A percentile compares a stretch with the other conserved stretches of the same genome.
Evolutionary conservation across 2,888 invertebrate species (phyloP).

Genomic region (Eustalomyia histrio): DNA sequence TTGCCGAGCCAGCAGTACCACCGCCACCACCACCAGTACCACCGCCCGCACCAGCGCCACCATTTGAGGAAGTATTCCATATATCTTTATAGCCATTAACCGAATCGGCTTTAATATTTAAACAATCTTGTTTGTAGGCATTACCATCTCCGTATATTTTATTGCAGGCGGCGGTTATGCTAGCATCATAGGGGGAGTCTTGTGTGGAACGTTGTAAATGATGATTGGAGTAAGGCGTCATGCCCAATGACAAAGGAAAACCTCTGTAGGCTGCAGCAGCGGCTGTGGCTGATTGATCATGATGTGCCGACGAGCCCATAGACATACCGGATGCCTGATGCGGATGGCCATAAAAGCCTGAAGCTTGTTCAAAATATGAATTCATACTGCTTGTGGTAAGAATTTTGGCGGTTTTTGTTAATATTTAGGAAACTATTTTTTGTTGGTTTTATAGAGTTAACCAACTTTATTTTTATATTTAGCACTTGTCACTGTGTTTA

Average conservation of each 20-base stretch:
- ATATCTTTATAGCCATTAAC: constrained; percentile 83
- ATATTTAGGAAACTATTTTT: not conserved
- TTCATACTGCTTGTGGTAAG: constrained; percentile 85
- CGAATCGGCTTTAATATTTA: constrained; percentile 81
- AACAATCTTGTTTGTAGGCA: constrained; percentile 88
- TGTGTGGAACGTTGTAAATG: constrained; percentile 89
- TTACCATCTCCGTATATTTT: constrained; percentile 81
- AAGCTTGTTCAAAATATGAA: constrained; percentile 95
- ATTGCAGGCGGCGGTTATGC: constrained; percentile 90
- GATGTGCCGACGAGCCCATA: constrained; percentile 84
- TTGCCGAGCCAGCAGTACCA: constrained; percentile 82
- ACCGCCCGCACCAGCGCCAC: constrained; percentile 82
- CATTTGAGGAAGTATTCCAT: constrained; percentile 80
- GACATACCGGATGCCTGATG: constrained; percentile 87
- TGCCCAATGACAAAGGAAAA: constrained; percentile 91
- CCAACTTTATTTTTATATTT: not conserved
- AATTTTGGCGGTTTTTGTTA: constrained; percentile 78
- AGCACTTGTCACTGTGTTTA: not conserved
- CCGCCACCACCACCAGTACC: constrained; percentile 82
- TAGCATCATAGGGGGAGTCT: constrained; percentile 94
- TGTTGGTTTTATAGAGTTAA: not conserved
- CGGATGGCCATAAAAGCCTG: constrained; percentile 96
- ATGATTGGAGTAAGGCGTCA: constrained; percentile 92
- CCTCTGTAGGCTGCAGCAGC: constrained; percentile 88
- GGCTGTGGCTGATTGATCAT: constrained; percentile 84